phyloP scores from a whole-genome alignment of 2,888 invertebrate species.

The Tholera decimalis region DNA sequence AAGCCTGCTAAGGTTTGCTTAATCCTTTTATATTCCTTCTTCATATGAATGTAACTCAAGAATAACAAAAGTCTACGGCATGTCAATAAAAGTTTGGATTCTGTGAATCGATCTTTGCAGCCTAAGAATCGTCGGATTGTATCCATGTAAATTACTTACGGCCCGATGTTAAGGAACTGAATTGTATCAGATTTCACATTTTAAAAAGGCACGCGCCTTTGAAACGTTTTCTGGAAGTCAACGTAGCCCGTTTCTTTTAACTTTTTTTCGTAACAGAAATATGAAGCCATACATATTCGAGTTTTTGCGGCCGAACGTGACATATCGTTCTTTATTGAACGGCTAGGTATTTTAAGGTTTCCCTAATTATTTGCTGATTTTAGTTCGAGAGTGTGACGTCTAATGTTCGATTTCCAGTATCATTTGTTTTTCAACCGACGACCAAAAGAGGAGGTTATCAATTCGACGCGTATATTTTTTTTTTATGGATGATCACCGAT shows the following conservation, averaged over 20 bases:
- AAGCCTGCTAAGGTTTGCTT: slow-evolving; percentile 7
- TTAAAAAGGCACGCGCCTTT: slow-evolving; percentile 44
- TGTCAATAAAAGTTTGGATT: slow-evolving; percentile 14
- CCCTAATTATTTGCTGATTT: not conserved
- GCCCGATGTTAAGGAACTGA: slow-evolving; percentile 16
- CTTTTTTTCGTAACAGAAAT: slow-evolving; percentile 16
- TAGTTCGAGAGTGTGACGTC: not conserved
- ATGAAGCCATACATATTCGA: slow-evolving; percentile 12
- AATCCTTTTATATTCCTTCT: slow-evolving; percentile 4
- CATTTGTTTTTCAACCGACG: no score
- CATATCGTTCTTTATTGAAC: not conserved
- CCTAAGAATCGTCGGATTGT: slow-evolving; percentile 35
- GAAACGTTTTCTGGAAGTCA: slow-evolving; percentile 25
- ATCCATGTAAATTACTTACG: slow-evolving; percentile 41
- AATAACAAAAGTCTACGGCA: slow-evolving; percentile 3
- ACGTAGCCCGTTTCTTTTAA: slow-evolving; percentile 9
- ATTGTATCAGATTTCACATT: slow-evolving; percentile 51
- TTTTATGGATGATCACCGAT: no score
- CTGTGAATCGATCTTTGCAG: slow-evolving; percentile 16
- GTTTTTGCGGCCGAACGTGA: not conserved
- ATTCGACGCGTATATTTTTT: no score
- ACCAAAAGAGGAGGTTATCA: no score
- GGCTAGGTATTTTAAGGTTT: not conserved
- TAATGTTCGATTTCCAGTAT: not conserved
- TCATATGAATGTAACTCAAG: slow-evolving; percentile 1